Conservation (phyloP, 2,888 invertebrate species). For the Ophion costatus region DNA sequence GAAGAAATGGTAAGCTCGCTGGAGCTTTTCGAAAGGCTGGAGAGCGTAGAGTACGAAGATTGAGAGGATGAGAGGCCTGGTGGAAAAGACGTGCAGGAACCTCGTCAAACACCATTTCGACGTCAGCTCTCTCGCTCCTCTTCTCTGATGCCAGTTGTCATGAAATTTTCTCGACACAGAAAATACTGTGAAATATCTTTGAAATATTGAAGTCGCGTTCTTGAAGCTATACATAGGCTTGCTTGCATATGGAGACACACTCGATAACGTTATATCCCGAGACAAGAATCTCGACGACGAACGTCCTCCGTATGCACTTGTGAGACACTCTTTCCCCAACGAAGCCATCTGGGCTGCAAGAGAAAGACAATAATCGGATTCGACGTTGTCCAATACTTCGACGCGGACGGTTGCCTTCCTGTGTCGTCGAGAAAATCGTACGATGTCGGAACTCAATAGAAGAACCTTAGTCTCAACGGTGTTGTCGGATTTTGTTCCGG, state of each 20-base stretch:
- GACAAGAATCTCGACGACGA: neutral
- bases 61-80: conserved; percentile 13
- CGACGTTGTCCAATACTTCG: conserved; percentile 51
- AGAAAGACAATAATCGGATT: conserved; percentile 53
- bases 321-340: conserved; percentile 21
- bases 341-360: neutral
- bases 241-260: neutral
- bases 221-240: neutral
- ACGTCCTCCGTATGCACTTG: neutral
- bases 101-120: conserved; percentile 57
- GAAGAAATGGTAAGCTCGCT: conserved; percentile 26
- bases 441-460: conserved; percentile 38
- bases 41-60: neutral
- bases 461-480: neutral
- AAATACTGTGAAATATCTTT: conserved; percentile 54
- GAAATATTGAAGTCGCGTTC: conserved; percentile 51
- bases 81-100: conserved; percentile 40
- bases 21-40: neutral
- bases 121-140: conserved; percentile 33
- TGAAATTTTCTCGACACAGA: conserved; percentile 29
- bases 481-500: neutral
- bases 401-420: conserved; percentile 1
- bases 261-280: neutral
- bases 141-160: conserved; percentile 15
- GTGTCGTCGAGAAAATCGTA: conserved; percentile 25